Evolutionary conservation across 1,140 invertebrate species (phyloP), one percentile per base, ranked within the genome.

Genomic region (Penaeus indicus): DNA sequence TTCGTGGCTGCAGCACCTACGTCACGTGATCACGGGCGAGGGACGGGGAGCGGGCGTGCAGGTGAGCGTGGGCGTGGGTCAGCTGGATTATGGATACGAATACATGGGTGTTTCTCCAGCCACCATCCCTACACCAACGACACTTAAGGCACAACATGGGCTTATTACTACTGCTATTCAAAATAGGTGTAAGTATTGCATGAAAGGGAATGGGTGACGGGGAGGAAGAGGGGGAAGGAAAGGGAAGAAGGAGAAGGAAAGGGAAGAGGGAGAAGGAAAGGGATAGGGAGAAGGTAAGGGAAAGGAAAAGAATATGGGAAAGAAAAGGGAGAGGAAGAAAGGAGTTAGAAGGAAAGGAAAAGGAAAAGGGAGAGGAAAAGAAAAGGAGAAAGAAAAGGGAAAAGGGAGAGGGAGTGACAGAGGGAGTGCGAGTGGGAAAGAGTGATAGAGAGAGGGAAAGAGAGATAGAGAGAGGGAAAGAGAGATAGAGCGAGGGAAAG

Each of bases 51-150:
- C 85, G 22, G 69, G 60, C 16, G 85, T 90, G 27, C 78, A 83
- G 27, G 89, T 90, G 32, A 25, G 22, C 10, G 80, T 86, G 25
- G 78, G 84, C n/a, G 84, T 86, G 38, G 89, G 78, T 18, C 61
- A 54, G 5, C 25, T 86, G n/a, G 89, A 86, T 60, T 90, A 90
- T 25, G 69, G 84, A 0, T 90, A 86, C 69, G 89, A 90, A 47
- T 90, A 90, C 42, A 62, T 86, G 67, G 89, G 89, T 25, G 89
- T 90, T 7, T 67, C 89, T 32, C 21, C 27, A 25, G 67, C 84
- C 25, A 64, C 84, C 18, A 67, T 84, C 18, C 79, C 42, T 27
- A 86, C 84, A 25, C 85, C 89, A 27, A 69, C 61, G 54, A 90
- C 85, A 1, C 54, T 84, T 10, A 77, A 82, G 22, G 86, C 86